Conservation (phyloP, 1,140 invertebrate species). For the Caenorhabditis tropicalis region DNA sequence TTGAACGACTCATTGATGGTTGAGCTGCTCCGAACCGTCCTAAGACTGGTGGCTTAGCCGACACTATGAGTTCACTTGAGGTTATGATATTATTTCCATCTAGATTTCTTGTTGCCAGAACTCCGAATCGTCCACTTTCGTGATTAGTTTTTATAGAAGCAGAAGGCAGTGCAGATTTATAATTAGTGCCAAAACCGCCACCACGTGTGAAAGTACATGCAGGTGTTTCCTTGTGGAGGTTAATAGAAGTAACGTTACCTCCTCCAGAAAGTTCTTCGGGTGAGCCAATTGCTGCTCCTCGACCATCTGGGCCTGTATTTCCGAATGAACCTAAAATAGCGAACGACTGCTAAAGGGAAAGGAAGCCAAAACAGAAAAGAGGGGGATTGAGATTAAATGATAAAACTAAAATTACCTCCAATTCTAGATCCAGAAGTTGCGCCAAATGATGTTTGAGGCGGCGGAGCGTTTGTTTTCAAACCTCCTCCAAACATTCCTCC, state of each 20-base stretch:
- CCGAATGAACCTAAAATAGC: constrained; percentile 23
- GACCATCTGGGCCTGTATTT: neutral
- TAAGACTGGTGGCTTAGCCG: no score
- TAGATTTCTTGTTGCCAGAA: neutral
- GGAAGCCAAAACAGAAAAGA: neutral
- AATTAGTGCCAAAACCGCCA: constrained; percentile 18
- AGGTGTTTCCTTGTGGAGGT: neutral
- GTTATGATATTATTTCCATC: no score
- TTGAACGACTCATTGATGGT: neutral
- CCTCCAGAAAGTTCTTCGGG: neutral
- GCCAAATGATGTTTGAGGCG: neutral
- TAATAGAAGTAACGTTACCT: constrained; percentile 15
- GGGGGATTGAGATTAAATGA: no score
- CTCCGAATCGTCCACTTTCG: constrained; percentile 15
- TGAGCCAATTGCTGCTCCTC: neutral
- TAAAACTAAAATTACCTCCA: neutral
- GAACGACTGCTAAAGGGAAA: neutral
- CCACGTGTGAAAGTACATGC: neutral
- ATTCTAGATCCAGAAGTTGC: neutral
- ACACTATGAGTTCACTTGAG: no score
- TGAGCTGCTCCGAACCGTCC: neutral
- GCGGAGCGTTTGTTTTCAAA: constrained; percentile 3
- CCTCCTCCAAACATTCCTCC: constrained; percentile 31
- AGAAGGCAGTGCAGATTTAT: neutral
- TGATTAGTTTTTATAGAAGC: neutral